Percentiles rank a stretch among this genome's conserved stretches.
Conservation (phyloP, 2,113 vertebrate genomes). For the Donacobius atricapilla region DNA sequence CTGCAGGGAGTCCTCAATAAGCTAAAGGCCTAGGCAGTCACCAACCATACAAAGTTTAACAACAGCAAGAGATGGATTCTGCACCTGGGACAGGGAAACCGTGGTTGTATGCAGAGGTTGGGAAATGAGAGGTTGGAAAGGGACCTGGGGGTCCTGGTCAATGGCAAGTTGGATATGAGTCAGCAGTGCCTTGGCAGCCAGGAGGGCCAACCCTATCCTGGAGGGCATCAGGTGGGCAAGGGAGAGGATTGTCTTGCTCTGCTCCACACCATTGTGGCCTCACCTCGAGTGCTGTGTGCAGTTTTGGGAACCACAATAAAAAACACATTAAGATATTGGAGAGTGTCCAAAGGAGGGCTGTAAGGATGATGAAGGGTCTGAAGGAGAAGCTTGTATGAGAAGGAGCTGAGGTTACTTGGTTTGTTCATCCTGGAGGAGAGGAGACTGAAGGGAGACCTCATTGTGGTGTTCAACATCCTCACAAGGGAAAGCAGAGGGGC, state of each 20-base stretch:
- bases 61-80: neutral
- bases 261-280: too few species aligned
- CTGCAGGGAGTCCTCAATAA: neutral
- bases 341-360: neutral
- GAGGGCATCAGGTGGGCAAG: accelerated
- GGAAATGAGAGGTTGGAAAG: neutral
- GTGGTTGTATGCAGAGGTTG: neutral
- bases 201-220: accelerated
- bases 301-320: neutral
- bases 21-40: neutral
- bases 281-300: too few species aligned
- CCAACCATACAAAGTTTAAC: neutral
- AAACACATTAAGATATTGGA: neutral
- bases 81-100: neutral
- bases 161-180: accelerated
- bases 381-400: neutral
- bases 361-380: neutral
- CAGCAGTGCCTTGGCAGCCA: neutral
- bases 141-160: accelerated
- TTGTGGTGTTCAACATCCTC: neutral
- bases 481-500: neutral
- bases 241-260: neutral
- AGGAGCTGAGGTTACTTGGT: neutral
- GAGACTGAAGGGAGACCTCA: neutral
- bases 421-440: neutral